These are phyloP conservation scores for Rhagium mordax DNA, from an alignment of 2,888 invertebrate genomes.

Conservation along the genomic window DNA sequence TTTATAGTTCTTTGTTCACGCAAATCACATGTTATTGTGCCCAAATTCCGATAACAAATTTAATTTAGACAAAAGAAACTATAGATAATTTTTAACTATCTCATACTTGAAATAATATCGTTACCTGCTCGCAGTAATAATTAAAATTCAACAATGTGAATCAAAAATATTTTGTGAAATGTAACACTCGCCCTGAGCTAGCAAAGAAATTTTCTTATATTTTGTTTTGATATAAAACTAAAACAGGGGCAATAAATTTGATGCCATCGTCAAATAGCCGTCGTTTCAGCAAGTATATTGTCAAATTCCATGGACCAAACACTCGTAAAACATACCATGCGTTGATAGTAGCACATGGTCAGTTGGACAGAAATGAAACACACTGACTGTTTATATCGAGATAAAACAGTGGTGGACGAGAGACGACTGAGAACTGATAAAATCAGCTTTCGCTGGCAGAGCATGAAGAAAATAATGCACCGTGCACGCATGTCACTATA, in stretches of 20 bases:
- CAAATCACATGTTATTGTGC: no score
- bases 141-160: no score
- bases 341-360: constrained; percentile 14
- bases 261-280: constrained; percentile 17
- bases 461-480: constrained; percentile 29
- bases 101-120: no score
- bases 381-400: constrained; percentile 17
- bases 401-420: constrained; percentile 5
- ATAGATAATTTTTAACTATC: no score
- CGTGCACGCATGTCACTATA: constrained; percentile 12
- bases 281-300: constrained; percentile 12
- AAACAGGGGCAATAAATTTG: constrained; percentile 18
- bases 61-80: no score
- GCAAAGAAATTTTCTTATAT: neutral
- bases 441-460: constrained; percentile 11
- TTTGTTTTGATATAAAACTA: neutral
- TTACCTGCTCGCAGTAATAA: no score
- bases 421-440: constrained; percentile 1
- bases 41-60: no score
- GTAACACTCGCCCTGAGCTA: neutral
- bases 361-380: constrained; percentile 27
- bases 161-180: neutral
- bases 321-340: constrained; percentile 21
- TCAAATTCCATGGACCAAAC: constrained; percentile 28
- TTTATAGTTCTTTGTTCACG: no score